phyloP scores from a whole-genome alignment of 2,113 vertebrate genomes.

The Trogon surrucura region DNA sequence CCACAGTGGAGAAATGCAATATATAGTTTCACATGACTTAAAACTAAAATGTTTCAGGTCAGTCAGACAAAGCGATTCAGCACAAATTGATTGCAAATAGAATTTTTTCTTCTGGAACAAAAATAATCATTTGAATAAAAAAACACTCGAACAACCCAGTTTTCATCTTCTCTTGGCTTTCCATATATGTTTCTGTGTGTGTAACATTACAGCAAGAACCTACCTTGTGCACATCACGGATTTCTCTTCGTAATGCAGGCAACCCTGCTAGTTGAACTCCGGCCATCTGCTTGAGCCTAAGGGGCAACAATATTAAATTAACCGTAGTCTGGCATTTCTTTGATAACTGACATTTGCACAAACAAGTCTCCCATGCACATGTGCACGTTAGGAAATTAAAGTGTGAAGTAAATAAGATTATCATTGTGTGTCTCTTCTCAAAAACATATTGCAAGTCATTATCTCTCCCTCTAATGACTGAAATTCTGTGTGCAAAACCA shows the following conservation, averaged over 20 bases:
- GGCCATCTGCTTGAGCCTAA: neutral
- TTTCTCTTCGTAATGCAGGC: neutral
- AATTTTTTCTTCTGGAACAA: neutral
- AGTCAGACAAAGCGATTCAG: neutral
- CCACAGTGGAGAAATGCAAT: neutral
- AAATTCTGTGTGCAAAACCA: slow-evolving; percentile 17
- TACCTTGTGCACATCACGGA: neutral
- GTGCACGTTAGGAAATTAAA: slow-evolving; percentile 55
- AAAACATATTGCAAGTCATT: slow-evolving; percentile 53
- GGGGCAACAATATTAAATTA: slow-evolving; percentile 24
- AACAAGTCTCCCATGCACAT: neutral
- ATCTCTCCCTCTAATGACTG: slow-evolving; percentile 42
- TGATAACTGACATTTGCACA: slow-evolving; percentile 28
- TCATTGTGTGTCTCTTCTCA: slow-evolving; percentile 41
- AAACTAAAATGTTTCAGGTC: neutral
- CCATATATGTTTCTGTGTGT: too few species aligned
- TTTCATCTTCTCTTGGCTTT: neutral
- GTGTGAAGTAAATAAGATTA: slow-evolving; percentile 66
- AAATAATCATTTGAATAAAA: neutral
- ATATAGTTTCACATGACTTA: neutral
- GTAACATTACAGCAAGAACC: neutral
- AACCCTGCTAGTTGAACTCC: neutral
- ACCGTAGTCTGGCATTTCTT: slow-evolving; percentile 6
- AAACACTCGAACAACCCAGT: neutral
- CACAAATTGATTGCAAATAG: neutral